Evolutionary conservation across 2,113 vertebrate species (phyloP).

Genomic region (Sula dactylatra): DNA sequence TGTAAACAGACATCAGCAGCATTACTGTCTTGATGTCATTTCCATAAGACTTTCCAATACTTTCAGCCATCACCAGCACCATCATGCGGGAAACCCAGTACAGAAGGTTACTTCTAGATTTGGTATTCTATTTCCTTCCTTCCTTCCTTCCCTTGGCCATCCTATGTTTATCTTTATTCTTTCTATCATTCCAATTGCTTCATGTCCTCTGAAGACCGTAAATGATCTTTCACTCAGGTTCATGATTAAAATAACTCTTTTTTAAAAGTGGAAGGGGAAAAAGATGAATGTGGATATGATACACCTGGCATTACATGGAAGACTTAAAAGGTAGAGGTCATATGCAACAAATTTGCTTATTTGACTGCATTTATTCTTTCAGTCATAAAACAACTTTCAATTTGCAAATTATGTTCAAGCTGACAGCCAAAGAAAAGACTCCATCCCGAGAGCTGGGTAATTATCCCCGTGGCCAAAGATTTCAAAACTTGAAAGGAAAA

Average conservation of each 20-base stretch:
- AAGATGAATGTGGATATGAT: neutral
- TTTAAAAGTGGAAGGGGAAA: neutral
- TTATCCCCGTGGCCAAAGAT: slow-evolving; percentile 46
- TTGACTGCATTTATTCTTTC: neutral
- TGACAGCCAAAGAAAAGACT: slow-evolving; percentile 17
- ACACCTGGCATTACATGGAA: neutral
- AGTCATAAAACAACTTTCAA: slow-evolving; percentile 2
- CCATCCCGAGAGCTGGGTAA: neutral
- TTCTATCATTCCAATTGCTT: neutral
- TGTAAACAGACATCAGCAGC: neutral
- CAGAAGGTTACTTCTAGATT: neutral
- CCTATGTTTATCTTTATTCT: neutral
- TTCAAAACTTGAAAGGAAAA: slow-evolving; percentile 39
- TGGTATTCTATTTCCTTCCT: neutral
- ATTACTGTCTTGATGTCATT: neutral
- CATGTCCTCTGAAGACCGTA: neutral
- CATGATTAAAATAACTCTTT: neutral
- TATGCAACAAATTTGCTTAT: slow-evolving; percentile 11
- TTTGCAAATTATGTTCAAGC: slow-evolving; percentile 48
- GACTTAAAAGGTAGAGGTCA: neutral
- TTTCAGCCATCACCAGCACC: neutral
- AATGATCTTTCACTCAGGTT: neutral
- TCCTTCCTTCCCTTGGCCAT: neutral
- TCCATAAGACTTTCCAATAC: neutral
- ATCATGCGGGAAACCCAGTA: neutral